These are phyloP conservation scores for Macaca fascicularis DNA, from an alignment of 2,113 vertebrate species.

Conservation along the genomic window DNA sequence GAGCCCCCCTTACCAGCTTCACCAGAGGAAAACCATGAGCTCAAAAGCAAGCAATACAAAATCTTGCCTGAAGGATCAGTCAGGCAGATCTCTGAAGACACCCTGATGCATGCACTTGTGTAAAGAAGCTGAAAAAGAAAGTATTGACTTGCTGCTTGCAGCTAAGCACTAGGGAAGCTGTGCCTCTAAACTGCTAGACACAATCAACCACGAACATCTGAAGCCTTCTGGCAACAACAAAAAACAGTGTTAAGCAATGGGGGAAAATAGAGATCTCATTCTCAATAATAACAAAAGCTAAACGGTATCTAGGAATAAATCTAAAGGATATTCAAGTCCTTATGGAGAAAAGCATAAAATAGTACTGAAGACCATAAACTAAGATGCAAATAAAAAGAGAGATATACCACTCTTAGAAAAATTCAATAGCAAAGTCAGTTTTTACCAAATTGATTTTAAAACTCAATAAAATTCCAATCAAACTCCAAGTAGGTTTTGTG, in stretches of 20 bases:
- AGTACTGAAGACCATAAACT: background rate
- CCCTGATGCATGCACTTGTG: background rate
- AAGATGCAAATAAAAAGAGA: background rate
- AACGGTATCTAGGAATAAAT: background rate
- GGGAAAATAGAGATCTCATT: background rate
- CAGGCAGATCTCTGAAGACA: background rate
- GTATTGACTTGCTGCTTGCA: too few relatives aligned
- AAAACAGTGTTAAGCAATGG: background rate
- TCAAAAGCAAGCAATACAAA: background rate
- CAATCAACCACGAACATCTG: background rate
- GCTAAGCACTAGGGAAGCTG: background rate
- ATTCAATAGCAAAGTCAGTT: background rate
- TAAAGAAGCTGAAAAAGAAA: background rate
- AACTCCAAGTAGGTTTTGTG: background rate
- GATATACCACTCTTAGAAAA: background rate
- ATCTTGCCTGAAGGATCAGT: background rate
- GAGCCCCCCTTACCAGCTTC: background rate
- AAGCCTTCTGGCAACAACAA: background rate
- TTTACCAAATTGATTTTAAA: conserved; percentile 29
- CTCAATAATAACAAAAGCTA: background rate
- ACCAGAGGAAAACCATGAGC: background rate
- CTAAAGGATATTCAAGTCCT: background rate
- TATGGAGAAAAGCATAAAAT: background rate
- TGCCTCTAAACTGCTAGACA: background rate
- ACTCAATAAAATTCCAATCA: background rate